Percentiles rank a stretch among this genome's conserved stretches.
Evolutionary conservation across 2,888 invertebrate genomes (phyloP).

Genomic region (Drosophila infuscata): DNA sequence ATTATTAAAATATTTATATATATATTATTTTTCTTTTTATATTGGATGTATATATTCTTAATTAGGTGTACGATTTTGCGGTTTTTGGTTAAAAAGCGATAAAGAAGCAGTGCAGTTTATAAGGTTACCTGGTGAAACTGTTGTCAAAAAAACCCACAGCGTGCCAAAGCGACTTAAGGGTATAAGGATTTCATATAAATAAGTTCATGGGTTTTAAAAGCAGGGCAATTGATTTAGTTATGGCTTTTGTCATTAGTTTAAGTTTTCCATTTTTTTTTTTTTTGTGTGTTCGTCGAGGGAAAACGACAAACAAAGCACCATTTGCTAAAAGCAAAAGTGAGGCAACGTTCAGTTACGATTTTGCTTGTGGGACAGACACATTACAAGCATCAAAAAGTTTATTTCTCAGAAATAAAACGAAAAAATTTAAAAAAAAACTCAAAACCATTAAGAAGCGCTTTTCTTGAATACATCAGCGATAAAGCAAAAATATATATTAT

Average conservation of each 20-base stretch:
- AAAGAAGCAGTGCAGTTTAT: conserved; percentile 87
- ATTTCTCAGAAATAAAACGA: conserved; percentile 51
- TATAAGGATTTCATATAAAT: conserved; percentile 55
- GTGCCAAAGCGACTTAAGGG: conserved; percentile 87
- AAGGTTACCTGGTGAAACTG: conserved; percentile 87
- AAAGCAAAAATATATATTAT: conserved; percentile 59
- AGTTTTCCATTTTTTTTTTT: conserved; percentile 15
- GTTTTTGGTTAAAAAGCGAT: conserved; percentile 73
- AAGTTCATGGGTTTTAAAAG: conserved; percentile 41
- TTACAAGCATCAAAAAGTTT: conserved; percentile 52
- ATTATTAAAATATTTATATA: conserved; percentile 32
- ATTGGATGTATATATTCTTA: conserved; percentile 28
- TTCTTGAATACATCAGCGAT: conserved; percentile 73
- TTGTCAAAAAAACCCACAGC: conserved; percentile 88
- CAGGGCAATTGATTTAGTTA: conserved; percentile 30
- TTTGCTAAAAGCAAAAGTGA: conserved; percentile 46
- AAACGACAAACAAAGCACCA: conserved; percentile 71
- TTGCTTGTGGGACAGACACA: conserved; percentile 40
- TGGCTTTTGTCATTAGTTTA: conserved; percentile 40
- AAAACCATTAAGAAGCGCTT: conserved; percentile 80
- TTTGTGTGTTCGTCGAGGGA: conserved; percentile 34
- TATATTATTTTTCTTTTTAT: conserved; percentile 12
- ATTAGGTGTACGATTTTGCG: conserved; percentile 45
- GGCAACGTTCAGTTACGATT: conserved; percentile 71
- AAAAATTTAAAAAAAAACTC: conserved; percentile 51